These are phyloP conservation scores for Oscarella lobularis DNA, from an alignment of 37 sponge, comb jelly and placozoan species.

Conservation along the genomic window DNA sequence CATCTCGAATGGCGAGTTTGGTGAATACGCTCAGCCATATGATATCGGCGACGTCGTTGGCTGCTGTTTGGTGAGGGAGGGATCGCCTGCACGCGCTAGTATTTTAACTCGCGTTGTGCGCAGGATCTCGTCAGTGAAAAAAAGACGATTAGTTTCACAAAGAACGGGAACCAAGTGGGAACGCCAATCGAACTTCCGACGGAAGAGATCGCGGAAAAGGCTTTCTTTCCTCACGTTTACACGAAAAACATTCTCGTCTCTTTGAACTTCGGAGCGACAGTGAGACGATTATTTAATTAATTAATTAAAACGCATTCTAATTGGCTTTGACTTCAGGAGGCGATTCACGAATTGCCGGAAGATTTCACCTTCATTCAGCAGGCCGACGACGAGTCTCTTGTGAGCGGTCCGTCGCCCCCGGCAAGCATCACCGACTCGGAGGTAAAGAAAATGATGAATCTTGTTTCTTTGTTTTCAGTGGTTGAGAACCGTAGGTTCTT, in stretches of 20 bases:
- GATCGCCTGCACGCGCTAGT: background rate
- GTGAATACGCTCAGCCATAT: constrained; percentile 57
- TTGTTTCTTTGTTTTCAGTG: too few relatives aligned
- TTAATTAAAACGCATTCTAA: too few relatives aligned
- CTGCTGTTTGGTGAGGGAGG: constrained; percentile 35
- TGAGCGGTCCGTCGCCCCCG: background rate
- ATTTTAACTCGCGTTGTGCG: too few relatives aligned
- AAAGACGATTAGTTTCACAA: constrained; percentile 60
- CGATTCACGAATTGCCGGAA: too few relatives aligned
- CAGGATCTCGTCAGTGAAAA: constrained; percentile 39
- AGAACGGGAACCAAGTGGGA: constrained; percentile 64
- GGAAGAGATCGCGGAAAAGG: constrained; percentile 9
- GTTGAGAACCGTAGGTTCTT: constrained; percentile 28
- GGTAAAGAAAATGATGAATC: too few relatives aligned
- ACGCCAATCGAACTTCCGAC: constrained; percentile 11
- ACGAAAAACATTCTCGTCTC: constrained; percentile 57
- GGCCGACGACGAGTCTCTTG: background rate
- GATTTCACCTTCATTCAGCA: background rate
- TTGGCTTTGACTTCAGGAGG: too few relatives aligned
- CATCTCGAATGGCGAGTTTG: constrained; percentile 26
- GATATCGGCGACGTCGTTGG: constrained; percentile 71
- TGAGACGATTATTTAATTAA: too few relatives aligned
- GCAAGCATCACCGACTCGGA: background rate
- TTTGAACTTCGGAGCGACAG: constrained; percentile 46
- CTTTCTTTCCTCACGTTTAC: constrained; percentile 74